Base-by-base conservation (phyloP, 1,140 invertebrate species). In the Drosophila nasuta region DNA sequence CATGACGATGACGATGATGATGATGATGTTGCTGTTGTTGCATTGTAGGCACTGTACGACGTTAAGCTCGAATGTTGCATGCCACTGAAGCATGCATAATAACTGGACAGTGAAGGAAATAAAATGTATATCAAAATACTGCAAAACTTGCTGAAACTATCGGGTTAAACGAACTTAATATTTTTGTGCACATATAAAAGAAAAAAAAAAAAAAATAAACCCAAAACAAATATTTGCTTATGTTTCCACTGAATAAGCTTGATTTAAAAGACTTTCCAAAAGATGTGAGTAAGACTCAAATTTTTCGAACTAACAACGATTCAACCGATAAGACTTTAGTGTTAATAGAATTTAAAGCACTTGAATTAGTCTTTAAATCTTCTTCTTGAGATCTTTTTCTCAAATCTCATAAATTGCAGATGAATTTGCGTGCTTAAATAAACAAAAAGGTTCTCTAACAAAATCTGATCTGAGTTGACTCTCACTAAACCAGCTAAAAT, bases 21-120 rank as follows among this genome's bases (percentile, higher is more conserved):
- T 70, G 28, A 46, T 62, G 20, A 25, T 62, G 41, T 33, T 33
- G 30, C 38, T 38, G 30, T 10, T 73, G 54, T 17, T 46, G 17
- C 30, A 51, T 30, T 49, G 46, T 62, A 62, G 59, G 59, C 46
- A 45, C 60, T 48, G 33, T 11, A 45, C 10, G 49, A 41, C 43
- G 68, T 74, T 25, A 15, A 86, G 79, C 82, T 65, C 77, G 79
- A 88, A 83, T 82, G 76, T 88, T 82, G 79, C 74, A 82, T 87
- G 54, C 67, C 77, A 75, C 74, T 75, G 85, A 73, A 73, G 83
- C 83, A 77, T 88, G 85, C 85, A 88, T 83, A 83, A 88, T 88
- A 83, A 83, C 79, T 72, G 69, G 66, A 28, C 75, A 86, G 63
- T 65, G 11, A 62, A 51, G 4, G 30, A 73, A 8, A 57, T 35